These are phyloP conservation scores for Anticlea derivata DNA, from an alignment of 2,888 invertebrate genomes.

Conservation along the genomic window DNA sequence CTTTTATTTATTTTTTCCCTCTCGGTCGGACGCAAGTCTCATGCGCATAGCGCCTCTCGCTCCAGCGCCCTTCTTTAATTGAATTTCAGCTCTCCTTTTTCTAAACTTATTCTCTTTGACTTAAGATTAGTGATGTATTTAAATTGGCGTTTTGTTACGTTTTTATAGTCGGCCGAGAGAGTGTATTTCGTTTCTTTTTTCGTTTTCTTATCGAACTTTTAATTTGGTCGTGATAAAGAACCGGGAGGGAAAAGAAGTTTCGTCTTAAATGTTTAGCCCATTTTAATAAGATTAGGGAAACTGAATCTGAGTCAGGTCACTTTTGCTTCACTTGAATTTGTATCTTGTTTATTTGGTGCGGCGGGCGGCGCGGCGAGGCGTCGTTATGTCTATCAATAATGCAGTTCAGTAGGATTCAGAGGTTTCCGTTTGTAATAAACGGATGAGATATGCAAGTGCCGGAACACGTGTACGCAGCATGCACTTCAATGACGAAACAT, in stretches of 20 bases:
- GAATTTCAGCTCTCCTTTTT: conserved; percentile 76
- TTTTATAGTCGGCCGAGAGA: conserved; percentile 63
- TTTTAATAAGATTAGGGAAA: conserved; percentile 27
- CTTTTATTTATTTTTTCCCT: conserved; percentile 74
- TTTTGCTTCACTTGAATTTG: conserved; percentile 29
- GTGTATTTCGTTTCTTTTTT: conserved; percentile 46
- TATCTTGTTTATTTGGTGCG: conserved; percentile 54
- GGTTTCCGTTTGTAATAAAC: conserved; percentile 78
- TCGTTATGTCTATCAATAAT: conserved; percentile 72
- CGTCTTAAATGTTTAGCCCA: conserved; percentile 34
- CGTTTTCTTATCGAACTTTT: conserved; percentile 66
- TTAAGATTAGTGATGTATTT: conserved; percentile 82
- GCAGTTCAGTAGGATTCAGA: conserved; percentile 52
- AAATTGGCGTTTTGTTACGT: conserved; percentile 80
- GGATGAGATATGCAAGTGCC: conserved; percentile 50
- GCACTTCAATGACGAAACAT: conserved; percentile 56
- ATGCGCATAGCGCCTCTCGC: conserved; percentile 53
- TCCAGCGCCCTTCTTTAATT: conserved; percentile 72
- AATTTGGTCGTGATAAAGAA: conserved; percentile 68
- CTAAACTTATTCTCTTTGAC: conserved; percentile 81
- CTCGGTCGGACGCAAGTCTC: conserved; percentile 52
- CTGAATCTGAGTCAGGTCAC: conserved; percentile 13
- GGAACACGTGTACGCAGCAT: conserved; percentile 39
- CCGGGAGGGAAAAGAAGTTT: conserved; percentile 35
- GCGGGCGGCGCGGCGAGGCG: conserved; percentile 43